Conservation (phyloP, 1,140 invertebrate genomes). For the Drosophila paulistorum region DNA sequence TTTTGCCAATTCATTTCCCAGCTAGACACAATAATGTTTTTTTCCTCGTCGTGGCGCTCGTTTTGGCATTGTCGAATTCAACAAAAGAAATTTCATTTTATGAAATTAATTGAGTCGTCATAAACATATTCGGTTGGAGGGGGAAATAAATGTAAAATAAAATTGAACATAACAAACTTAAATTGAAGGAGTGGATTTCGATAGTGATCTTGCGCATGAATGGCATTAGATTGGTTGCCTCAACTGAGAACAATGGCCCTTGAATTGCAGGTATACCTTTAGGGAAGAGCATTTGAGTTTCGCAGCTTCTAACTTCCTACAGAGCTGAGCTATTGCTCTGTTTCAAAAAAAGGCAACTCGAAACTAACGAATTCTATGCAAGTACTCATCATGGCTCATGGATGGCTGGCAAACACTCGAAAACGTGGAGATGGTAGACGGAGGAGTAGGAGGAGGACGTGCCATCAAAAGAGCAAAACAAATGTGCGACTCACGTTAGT, state of each 20-base stretch:
- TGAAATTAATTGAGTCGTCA: constrained; percentile 38
- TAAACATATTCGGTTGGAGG: background rate
- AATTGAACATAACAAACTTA: constrained; percentile 31
- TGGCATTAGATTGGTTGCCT: too few species aligned
- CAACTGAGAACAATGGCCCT: too few species aligned
- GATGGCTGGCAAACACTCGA: constrained; percentile 40
- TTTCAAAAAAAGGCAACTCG: constrained; percentile 10
- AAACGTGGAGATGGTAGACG: background rate
- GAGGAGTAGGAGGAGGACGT: constrained; percentile 35
- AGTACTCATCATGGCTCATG: constrained; percentile 32
- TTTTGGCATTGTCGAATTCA: constrained; percentile 49
- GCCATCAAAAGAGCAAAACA: constrained; percentile 46
- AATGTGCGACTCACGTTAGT: constrained; percentile 22
- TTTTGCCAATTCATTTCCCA: constrained; percentile 61
- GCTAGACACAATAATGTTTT: constrained; percentile 16
- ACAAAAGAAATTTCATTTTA: constrained; percentile 48
- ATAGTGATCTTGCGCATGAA: background rate
- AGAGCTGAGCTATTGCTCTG: constrained; percentile 4
- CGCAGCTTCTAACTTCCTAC: background rate
- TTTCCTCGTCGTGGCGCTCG: constrained; percentile 40
- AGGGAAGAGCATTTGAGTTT: background rate
- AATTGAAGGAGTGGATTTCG: background rate
- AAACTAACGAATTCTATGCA: constrained; percentile 53
- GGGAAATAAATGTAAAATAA: constrained; percentile 6
- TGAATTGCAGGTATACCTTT: too few species aligned